Conservation (phyloP, 2,113 vertebrate species). For the Rhadina sibilatrix region DNA sequence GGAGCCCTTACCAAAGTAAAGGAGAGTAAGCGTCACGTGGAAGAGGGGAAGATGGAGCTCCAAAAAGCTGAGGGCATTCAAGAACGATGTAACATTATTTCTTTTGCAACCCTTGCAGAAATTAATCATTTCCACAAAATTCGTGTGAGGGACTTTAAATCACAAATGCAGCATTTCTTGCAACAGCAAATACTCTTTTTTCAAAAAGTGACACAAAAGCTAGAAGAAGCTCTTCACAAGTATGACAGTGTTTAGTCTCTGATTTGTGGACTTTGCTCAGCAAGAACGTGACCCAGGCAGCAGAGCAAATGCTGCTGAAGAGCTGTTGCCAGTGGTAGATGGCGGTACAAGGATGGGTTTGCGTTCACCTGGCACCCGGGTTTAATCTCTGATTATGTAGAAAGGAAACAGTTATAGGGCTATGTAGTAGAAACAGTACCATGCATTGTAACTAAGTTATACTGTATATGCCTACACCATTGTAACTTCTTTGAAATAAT, state of each 20-base stretch:
- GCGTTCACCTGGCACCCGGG: slow-evolving; percentile 31
- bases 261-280: slow-evolving; percentile 6
- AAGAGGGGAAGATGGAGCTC: slow-evolving; percentile 97
- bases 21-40: slow-evolving; percentile 93
- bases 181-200: slow-evolving; percentile 96
- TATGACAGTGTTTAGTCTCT: slow-evolving; percentile 86
- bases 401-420: slow-evolving; percentile 71
- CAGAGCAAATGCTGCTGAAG: slow-evolving; percentile 55
- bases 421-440: slow-evolving; percentile 77
- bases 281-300: not conserved
- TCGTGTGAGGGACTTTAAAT: slow-evolving; percentile 93
- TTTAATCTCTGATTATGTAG: slow-evolving; percentile 64
- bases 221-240: slow-evolving; percentile 94
- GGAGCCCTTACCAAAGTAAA: slow-evolving; percentile 97
- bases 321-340: slow-evolving; percentile 59
- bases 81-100: slow-evolving; percentile 98
- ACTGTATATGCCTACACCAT: slow-evolving; percentile 81
- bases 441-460: slow-evolving; percentile 80
- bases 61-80: slow-evolving; percentile 90
- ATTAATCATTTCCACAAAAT: slow-evolving; percentile 98
- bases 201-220: slow-evolving; percentile 92
- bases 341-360: slow-evolving; percentile 69
- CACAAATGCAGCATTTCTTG: slow-evolving; percentile 96
- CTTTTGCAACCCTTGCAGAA: slow-evolving; percentile 95
- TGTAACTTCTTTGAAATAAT: slow-evolving; percentile 77